Evolutionary conservation across 2,113 vertebrate genomes (phyloP), one percentile per base, ranked within the genome.

Genomic region (Rana temporaria): DNA sequence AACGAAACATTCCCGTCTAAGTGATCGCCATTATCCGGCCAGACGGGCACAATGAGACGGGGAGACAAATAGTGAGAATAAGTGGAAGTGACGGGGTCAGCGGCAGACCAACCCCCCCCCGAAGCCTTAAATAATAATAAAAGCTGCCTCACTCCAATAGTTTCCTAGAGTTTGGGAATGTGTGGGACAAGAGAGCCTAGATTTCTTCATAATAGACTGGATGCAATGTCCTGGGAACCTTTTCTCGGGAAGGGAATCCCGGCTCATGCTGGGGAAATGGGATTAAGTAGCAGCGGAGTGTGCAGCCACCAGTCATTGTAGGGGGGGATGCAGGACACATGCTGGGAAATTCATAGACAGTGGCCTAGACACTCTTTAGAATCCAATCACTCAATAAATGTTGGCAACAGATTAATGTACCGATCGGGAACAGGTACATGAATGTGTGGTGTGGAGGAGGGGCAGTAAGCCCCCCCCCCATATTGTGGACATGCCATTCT

Each of bases 11-110:
- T 26, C 22, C 20, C 71, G 20, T n/a, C 30, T 20, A 57, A 22
- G 19, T 17, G 20, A 72, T 73, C 24, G 57, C 53, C 17, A 73
- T 73, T n/a, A 57, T 73, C 24, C 32, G n/a, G 0, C 16, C 69
- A 72, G 52, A 69, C 67, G 9, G 15, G 42, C n/a, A 24, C 11
- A 24, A 22, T 55, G 20, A 72, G 87, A 86, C 86, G 85, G 89
- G 89, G 89, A 92, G 95, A 97, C 90, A 93, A 95, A 93, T 96
- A 96, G 94, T 91, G 92, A 91, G 93, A 94, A 91, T 97, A 97
- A 99, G 90, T 95, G 91, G 87, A 93, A 94, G 93, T 97, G 98
- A 99, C 96, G 97, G 95, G 97, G 96, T 98, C 96, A 96, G 94
- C 91, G 93, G 91, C 85, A 94, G 94, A 94, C 94, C 97, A 97